Percentiles rank a stretch among this genome's conserved stretches.
These are phyloP conservation scores for Brevimyrus niger DNA, from an alignment of 2,113 vertebrate genomes.

Conservation along the genomic window DNA sequence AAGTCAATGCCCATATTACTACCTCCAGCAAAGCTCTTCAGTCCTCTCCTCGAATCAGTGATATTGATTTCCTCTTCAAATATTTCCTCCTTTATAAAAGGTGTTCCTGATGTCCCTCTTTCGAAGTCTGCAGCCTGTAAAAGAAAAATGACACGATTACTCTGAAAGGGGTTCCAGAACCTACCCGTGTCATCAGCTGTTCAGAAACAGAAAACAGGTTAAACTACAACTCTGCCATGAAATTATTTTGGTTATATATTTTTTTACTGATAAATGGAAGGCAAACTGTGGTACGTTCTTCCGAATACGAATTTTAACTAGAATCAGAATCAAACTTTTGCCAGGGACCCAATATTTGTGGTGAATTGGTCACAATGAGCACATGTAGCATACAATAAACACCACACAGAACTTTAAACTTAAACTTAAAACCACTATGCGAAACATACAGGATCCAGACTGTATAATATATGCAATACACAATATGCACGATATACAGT, in stretches of 20 bases:
- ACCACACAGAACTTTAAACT: not conserved
- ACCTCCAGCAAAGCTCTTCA: constrained; percentile 22
- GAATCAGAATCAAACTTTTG: not conserved
- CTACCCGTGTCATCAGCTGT: not conserved
- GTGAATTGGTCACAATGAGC: not conserved
- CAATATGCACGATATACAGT: not conserved
- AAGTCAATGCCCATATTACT: not conserved
- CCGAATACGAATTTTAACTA: not conserved
- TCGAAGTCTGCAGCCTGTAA: constrained; percentile 37
- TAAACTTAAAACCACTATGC: not conserved
- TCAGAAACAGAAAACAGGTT: not conserved
- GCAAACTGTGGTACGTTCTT: not conserved
- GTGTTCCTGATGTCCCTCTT: constrained; percentile 26
- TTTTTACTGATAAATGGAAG: not conserved
- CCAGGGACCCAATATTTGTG: not conserved
- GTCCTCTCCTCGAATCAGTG: constrained; percentile 30
- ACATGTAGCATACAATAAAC: not conserved
- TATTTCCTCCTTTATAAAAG: constrained; percentile 56
- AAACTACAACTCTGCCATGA: not conserved
- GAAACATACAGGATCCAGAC: not conserved
- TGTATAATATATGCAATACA: not conserved
- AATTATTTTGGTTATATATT: not conserved
- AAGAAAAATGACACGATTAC: not conserved
- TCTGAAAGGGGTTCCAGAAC: not conserved
- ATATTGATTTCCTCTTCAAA: constrained; percentile 51